phyloP scores from a whole-genome alignment of 2,888 invertebrate genomes.

The Campoletis raptor region DNA sequence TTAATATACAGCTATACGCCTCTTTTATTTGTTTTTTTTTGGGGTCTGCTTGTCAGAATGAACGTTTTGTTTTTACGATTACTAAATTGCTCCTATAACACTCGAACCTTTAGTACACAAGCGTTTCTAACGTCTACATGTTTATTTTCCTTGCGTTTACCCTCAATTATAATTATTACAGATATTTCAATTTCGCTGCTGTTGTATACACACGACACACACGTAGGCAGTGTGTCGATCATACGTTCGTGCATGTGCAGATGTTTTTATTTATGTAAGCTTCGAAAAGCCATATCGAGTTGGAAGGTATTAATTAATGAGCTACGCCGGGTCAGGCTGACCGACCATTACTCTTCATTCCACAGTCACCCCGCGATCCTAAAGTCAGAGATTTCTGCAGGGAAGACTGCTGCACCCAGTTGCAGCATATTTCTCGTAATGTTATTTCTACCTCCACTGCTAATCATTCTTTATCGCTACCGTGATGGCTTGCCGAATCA shows the following conservation, averaged over 20 bases:
- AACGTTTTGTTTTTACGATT: slow-evolving; percentile 31
- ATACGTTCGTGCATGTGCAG: background rate
- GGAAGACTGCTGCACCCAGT: background rate
- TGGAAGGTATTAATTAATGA: slow-evolving; percentile 45
- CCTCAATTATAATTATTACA: slow-evolving; percentile 15
- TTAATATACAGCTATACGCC: background rate
- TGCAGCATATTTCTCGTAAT: background rate
- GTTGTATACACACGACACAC: background rate
- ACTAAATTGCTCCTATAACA: slow-evolving; percentile 32
- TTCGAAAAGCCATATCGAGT: background rate
- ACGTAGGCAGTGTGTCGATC: background rate
- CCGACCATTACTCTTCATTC: slow-evolving; percentile 46
- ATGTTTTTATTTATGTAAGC: background rate
- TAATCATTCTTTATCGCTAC: background rate
- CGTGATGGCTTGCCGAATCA: background rate
- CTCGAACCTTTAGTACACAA: slow-evolving; percentile 2
- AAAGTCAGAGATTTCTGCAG: background rate
- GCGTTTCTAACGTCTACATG: background rate
- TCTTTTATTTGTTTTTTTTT: slow-evolving; percentile 26
- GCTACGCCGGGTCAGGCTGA: slow-evolving; percentile 17
- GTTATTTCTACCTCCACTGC: background rate
- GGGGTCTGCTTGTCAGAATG: slow-evolving; percentile 3
- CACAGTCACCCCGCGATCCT: background rate
- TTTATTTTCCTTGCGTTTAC: background rate
- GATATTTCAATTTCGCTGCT: slow-evolving; percentile 43